phyloP scores from a whole-genome alignment of 64 coral and sea anemone genomes.

The Stichodactyla mertensii region DNA sequence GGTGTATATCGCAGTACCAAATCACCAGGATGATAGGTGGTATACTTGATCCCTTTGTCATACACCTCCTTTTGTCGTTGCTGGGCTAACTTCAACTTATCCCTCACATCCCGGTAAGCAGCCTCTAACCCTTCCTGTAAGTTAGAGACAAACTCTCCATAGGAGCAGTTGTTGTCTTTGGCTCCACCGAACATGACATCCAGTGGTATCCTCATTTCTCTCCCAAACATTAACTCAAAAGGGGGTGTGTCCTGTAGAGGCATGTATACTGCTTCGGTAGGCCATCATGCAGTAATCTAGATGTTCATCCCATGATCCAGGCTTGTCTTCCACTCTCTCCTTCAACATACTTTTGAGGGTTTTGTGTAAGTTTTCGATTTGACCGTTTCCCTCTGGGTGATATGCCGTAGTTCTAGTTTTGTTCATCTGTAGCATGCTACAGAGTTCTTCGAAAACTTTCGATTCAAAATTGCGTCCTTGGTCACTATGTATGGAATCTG shows the following conservation, averaged over 20 bases:
- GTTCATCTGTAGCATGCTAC: not conserved
- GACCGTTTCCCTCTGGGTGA: not conserved
- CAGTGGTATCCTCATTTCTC: conserved; percentile 38
- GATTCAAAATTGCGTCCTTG: conserved; percentile 41
- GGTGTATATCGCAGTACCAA: conserved; percentile 23
- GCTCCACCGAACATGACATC: conserved; percentile 29
- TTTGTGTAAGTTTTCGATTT: too few species aligned
- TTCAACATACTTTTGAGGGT: too few species aligned
- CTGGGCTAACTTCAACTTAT: conserved; percentile 27
- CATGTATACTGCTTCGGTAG: conserved; percentile 41
- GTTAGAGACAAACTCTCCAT: conserved; percentile 22
- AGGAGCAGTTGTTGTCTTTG: not conserved
- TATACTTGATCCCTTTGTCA: conserved; percentile 18
- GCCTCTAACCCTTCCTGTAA: not conserved
- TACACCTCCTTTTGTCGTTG: conserved; percentile 35
- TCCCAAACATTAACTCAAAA: conserved; percentile 38
- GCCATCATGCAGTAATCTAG: conserved; percentile 42
- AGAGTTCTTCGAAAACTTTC: not conserved
- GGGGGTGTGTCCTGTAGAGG: conserved; percentile 29
- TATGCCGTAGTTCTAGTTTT: not conserved
- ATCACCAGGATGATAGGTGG: conserved; percentile 30
- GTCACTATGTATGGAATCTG: conserved; percentile 11
- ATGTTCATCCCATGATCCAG: conserved; percentile 22
- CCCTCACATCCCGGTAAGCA: conserved; percentile 39
- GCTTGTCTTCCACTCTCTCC: not conserved